These are phyloP conservation scores for Drosophila putrida DNA, from an alignment of 2,888 invertebrate species.

Conservation along the genomic window DNA sequence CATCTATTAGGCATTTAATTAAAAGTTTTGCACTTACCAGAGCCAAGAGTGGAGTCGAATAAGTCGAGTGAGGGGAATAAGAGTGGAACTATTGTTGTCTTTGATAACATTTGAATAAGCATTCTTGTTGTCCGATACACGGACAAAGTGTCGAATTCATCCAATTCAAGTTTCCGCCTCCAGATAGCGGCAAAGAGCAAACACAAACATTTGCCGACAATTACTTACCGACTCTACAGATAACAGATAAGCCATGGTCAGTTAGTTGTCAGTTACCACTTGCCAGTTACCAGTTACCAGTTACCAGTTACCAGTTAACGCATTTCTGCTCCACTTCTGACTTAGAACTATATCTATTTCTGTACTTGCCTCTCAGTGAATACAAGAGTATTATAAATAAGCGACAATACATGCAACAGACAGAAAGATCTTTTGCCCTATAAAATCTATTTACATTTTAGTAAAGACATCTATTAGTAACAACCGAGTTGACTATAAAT, in stretches of 20 bases:
- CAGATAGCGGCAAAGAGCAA: slow-evolving; percentile 64
- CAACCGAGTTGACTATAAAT: no score
- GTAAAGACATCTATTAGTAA: no score
- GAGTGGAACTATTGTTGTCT: slow-evolving; percentile 41
- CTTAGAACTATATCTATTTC: slow-evolving; percentile 32
- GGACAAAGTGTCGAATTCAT: slow-evolving; percentile 68
- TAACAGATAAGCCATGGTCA: slow-evolving; percentile 49
- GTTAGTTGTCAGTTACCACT: neutral
- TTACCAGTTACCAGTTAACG: slow-evolving; percentile 2
- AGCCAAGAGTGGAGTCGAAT: slow-evolving; percentile 2
- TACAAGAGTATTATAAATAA: slow-evolving; percentile 12
- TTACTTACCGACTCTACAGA: slow-evolving; percentile 63
- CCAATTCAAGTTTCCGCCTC: slow-evolving; percentile 75
- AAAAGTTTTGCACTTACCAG: slow-evolving; percentile 72
- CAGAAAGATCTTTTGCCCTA: no score
- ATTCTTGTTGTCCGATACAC: slow-evolving; percentile 59
- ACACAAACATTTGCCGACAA: slow-evolving; percentile 79
- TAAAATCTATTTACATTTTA: no score
- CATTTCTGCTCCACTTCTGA: slow-evolving; percentile 33
- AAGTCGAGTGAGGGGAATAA: neutral
- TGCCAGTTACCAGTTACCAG: slow-evolving; percentile 6
- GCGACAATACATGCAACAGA: neutral
- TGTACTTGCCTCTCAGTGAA: neutral
- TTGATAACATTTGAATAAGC: slow-evolving; percentile 68
- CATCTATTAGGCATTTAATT: slow-evolving; percentile 79